Conservation (phyloP, 2,797 vertebrate species). For the Sebastes kiyomatsui region DNA sequence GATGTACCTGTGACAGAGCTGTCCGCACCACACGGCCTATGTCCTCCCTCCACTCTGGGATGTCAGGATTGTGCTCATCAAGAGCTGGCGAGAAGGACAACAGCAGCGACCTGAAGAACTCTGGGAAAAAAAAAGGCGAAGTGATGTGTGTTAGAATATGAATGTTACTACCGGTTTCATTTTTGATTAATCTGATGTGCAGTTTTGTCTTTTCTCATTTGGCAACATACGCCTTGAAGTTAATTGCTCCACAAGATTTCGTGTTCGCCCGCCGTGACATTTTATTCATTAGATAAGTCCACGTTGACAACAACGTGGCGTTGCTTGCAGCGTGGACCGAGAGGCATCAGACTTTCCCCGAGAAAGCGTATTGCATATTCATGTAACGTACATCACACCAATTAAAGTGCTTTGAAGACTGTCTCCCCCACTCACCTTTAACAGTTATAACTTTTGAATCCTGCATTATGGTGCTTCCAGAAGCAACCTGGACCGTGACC, state of each 20-base stretch:
- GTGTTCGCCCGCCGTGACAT: conserved; percentile 65
- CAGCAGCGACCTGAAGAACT: conserved; percentile 94
- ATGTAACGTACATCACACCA: conserved; percentile 54
- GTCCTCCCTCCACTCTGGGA: conserved; percentile 95
- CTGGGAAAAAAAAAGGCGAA: conserved; percentile 70
- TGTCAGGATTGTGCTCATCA: conserved; percentile 96
- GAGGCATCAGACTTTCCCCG: conserved; percentile 24
- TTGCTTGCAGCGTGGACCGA: conserved; percentile 32
- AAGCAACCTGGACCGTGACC: conserved; percentile 93
- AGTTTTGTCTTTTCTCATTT: conserved; percentile 75
- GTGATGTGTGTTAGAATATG: conserved; percentile 41
- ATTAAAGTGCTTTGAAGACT: conserved; percentile 68
- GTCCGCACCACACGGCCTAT: conserved; percentile 91
- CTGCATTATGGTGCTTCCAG: conserved; percentile 89
- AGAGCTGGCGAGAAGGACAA: conserved; percentile 94
- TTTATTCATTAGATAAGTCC: conserved; percentile 71
- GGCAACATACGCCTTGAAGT: conserved; percentile 61
- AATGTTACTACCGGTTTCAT: conserved; percentile 49
- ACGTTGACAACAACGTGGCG: conserved; percentile 49
- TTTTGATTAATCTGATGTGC: conserved; percentile 70
- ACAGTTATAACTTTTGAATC: conserved; percentile 93
- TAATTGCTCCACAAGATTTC: conserved; percentile 73
- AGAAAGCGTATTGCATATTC: conserved; percentile 68
- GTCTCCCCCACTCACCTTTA: conserved; percentile 84
- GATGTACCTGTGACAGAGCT: conserved; percentile 90